Evolutionary conservation across 2,888 invertebrate genomes (phyloP), one percentile per base, ranked within the genome.

Genomic region (Trachelus stipa): DNA sequence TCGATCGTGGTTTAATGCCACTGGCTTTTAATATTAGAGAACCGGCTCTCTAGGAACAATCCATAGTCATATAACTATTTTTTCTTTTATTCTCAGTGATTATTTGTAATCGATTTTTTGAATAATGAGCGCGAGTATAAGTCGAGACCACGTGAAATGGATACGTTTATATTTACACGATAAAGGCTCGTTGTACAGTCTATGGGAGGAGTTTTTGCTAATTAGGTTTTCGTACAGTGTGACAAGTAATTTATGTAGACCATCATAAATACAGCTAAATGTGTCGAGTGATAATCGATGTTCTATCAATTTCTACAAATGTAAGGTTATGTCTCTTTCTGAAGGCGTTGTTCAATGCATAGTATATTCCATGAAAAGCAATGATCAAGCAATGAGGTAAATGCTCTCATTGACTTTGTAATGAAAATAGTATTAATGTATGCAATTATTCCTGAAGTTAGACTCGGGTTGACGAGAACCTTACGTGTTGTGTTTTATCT

Each of bases 1-100:
- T 86, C 80, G 87, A 87, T 86, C 83, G 81, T 80, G 56, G 23
- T 23, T 56, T 56, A 56, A 56, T 56, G 9, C 56, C 23, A 56
- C 9, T 56, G 23, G 23, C 23, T 56, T 56, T 23, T 56, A 56
- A 56, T 56, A 56, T 56, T 56, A 23, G 23, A 56, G 23, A 56
- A 23, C 56, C 56, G 23, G 23, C 56, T 56, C 23, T 23, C 56
- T 56, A 1, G 23, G 9, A 56, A 56, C 23, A 56, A 56, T 56
- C 2, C 56, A 56, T 23, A 56, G 2, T 9, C 23, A 23, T 40
- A 40, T 1, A 40, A 40, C 23, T 40, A 40, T 56, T 23, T 23
- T 56, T 56, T 9, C 23, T 23, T 23, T 56, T 56, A 23, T 23
- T 56, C 9, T 56, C 56, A 56, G 23, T 56, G 56, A 6, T 23